Conservation (phyloP, 2,797 vertebrate species). For the Anolis apletophallus region DNA sequence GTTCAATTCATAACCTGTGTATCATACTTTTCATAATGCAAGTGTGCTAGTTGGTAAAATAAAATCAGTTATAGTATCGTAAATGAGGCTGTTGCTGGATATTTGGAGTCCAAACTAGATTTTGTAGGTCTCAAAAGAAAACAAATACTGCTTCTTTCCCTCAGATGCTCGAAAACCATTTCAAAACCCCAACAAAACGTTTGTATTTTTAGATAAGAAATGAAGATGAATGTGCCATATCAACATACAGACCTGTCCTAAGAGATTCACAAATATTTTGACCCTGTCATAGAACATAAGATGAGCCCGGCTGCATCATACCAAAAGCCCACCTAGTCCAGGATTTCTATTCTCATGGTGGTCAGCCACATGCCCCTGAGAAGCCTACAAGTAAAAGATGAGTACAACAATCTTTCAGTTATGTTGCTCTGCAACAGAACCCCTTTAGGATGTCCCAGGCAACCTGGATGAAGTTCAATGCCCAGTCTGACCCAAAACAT, state of each 20-base stretch:
- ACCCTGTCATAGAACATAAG: neutral
- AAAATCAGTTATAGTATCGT: neutral
- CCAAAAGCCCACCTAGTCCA: neutral
- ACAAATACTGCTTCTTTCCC: neutral
- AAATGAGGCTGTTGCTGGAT: neutral
- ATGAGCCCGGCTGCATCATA: neutral
- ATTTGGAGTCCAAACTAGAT: neutral
- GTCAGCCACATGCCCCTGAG: neutral
- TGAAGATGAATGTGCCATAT: neutral
- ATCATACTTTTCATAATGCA: neutral
- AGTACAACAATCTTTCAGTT: neutral
- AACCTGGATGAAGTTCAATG: neutral
- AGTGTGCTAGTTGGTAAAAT: neutral
- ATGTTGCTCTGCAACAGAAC: neutral
- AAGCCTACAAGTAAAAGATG: neutral
- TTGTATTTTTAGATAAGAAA: neutral
- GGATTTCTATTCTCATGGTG: neutral
- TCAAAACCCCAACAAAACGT: neutral
- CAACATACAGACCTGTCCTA: neutral
- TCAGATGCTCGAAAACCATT: neutral
- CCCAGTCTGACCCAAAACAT: neutral
- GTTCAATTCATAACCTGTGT: neutral
- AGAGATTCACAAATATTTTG: neutral
- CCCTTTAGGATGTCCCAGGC: too few relatives aligned
- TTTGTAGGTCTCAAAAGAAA: neutral